Base-by-base conservation (phyloP, 2,113 vertebrate genomes). In the Ictalurus punctatus region DNA sequence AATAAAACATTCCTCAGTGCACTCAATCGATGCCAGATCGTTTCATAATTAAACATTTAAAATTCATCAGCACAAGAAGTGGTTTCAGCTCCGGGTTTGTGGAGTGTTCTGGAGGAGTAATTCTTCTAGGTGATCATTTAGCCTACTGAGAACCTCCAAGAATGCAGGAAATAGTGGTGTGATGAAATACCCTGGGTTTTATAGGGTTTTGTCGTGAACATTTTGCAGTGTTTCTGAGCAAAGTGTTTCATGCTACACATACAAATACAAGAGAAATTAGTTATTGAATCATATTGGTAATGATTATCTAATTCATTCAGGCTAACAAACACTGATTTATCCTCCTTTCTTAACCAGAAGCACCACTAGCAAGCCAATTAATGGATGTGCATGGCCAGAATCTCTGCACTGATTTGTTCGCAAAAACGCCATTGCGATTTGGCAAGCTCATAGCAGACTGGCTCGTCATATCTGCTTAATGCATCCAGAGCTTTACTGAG, bases 381-480 rank as follows among this genome's bases (percentile, higher is more conserved):
- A 40, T 76, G 17, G 12, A 40, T 25, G 34, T 30, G 44, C 44
- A 48, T 34, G 67, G 17, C 40, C 87, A 54, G 44, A 88, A 48
- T 56, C 21, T 17, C 16, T 81, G 48, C 23, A 59, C 67, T 48
- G 69, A 76, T 40, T 27, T 74, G 37, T 9, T 23, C 19, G 2
- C n/a, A 34, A 83, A 14, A 63, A 30, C 14, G 1, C 69, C 67
- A 48, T 3, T 48, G 54, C 19, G 40, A 48, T 74, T 52, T 65
- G 76, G n/a, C 71, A 78, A 84, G 82, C 69, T 84, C 87, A 74
- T 44, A 52, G 81, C 54, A 84, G 67, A 37, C 78, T n/a, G 30
- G 23, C 79, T 58, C 63, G 25, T 88, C 82, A 78, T 84, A 78
- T 88, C 81, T 48, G n/a, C 78, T 87, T 82, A 87, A 81, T 65